A percentile compares a stretch with the other conserved stretches of the same genome.
These are phyloP conservation scores for Alentia gelatinosa DNA, from an alignment of 2,888 invertebrate genomes.

Conservation along the genomic window DNA sequence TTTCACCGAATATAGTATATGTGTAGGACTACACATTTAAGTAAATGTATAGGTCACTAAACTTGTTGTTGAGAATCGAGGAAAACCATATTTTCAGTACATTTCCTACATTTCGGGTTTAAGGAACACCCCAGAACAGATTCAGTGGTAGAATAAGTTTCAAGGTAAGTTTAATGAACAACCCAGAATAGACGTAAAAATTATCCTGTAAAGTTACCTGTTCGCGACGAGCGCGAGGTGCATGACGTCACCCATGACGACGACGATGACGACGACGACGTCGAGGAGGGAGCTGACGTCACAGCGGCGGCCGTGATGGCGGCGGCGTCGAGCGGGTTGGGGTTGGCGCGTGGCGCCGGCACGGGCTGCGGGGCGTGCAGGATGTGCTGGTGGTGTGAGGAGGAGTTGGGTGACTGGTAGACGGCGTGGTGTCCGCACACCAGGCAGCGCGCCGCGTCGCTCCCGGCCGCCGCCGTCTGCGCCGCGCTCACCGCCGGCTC, in stretches of 20 bases:
- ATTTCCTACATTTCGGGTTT: no score
- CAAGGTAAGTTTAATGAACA: no score
- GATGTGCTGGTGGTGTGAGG: slow-evolving; percentile 11
- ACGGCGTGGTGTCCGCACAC: slow-evolving; percentile 24
- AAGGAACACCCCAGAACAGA: no score
- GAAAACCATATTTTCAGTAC: no score
- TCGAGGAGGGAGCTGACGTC: background rate
- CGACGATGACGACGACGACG: background rate
- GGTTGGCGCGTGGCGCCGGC: background rate
- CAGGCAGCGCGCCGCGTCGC: background rate
- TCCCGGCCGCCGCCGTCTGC: background rate
- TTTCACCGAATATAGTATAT: no score
- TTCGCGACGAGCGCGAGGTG: background rate
- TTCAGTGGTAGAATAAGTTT: no score
- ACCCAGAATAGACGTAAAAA: no score
- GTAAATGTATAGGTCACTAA: no score
- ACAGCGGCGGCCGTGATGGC: background rate
- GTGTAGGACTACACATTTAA: no score
- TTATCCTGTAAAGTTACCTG: background rate
- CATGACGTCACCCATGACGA: background rate
- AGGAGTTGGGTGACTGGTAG: slow-evolving; percentile 22
- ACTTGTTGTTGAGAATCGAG: no score
- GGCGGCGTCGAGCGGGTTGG: background rate
- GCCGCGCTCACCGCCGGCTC: background rate
- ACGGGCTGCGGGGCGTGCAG: slow-evolving; percentile 11